phyloP scores from a whole-genome alignment of 2,888 invertebrate genomes.

The Ametastegia equiseti region DNA sequence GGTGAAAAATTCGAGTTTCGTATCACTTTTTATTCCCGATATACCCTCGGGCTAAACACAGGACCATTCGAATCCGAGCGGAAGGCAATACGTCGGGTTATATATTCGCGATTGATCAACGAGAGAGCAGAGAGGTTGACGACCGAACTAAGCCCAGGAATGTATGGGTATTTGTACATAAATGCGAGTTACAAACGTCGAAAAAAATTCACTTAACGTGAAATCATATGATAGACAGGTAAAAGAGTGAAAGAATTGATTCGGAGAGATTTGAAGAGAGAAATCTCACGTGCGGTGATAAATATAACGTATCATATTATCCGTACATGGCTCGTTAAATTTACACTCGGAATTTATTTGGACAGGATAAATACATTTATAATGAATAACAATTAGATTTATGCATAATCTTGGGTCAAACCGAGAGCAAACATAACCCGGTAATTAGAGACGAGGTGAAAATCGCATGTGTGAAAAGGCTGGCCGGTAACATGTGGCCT shows the following conservation, averaged over 20 bases:
- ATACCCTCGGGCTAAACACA: constrained; percentile 13
- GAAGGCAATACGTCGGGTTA: neutral
- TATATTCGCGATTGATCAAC: neutral
- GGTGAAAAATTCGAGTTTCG: neutral
- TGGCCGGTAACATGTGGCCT: neutral
- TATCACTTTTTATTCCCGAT: neutral
- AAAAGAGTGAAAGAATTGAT: neutral
- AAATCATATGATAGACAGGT: neutral
- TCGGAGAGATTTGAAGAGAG: neutral
- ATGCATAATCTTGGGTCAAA: constrained; percentile 62
- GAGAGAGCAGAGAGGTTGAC: neutral
- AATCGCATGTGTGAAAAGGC: constrained; percentile 2
- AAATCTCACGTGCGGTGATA: neutral
- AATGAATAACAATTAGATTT: constrained; percentile 49
- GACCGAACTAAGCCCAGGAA: neutral
- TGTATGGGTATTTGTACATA: neutral
- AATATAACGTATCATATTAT: constrained; percentile 23
- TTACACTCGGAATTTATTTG: constrained; percentile 37
- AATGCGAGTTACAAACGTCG: neutral
- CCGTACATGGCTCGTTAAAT: neutral
- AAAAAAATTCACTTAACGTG: neutral
- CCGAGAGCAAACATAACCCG: constrained; percentile 60
- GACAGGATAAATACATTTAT: constrained; percentile 23
- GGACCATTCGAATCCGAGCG: neutral
- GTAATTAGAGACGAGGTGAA: constrained; percentile 61